Evolutionary conservation across 2,113 vertebrate species (phyloP).

Genomic region (Mohoua ochrocephala): DNA sequence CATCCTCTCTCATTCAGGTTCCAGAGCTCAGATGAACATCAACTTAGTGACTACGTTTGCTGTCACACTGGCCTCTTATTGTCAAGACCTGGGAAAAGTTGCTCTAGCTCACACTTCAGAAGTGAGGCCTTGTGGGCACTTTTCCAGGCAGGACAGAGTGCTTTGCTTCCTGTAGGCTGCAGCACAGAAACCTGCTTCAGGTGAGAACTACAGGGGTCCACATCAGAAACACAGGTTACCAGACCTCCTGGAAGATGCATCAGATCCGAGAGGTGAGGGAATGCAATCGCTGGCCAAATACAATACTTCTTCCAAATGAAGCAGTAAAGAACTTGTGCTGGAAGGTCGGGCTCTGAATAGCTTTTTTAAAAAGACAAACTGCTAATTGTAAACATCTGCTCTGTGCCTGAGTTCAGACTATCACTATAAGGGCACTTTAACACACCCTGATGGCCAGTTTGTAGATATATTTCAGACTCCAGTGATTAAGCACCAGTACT

Average conservation of each 20-base stretch:
- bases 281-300: neutral
- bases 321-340: neutral
- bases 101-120: neutral
- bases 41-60: neutral
- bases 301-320: neutral
- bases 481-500: neutral
- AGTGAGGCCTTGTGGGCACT: neutral
- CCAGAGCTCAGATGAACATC: neutral
- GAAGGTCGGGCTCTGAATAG: neutral
- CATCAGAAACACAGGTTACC: neutral
- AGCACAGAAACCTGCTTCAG: neutral
- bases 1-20: neutral
- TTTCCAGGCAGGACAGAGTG: neutral
- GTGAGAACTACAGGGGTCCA: neutral
- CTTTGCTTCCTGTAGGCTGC: neutral
- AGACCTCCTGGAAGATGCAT: neutral
- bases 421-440: neutral
- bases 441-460: neutral
- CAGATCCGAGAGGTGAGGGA: neutral
- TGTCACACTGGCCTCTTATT: neutral
- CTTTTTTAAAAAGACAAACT: neutral
- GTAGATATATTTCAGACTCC: neutral
- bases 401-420: neutral
- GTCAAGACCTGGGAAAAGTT: neutral
- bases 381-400: neutral